These are phyloP conservation scores for Lamellibrachia columna DNA, from an alignment of 2,888 invertebrate species.

Conservation along the genomic window DNA sequence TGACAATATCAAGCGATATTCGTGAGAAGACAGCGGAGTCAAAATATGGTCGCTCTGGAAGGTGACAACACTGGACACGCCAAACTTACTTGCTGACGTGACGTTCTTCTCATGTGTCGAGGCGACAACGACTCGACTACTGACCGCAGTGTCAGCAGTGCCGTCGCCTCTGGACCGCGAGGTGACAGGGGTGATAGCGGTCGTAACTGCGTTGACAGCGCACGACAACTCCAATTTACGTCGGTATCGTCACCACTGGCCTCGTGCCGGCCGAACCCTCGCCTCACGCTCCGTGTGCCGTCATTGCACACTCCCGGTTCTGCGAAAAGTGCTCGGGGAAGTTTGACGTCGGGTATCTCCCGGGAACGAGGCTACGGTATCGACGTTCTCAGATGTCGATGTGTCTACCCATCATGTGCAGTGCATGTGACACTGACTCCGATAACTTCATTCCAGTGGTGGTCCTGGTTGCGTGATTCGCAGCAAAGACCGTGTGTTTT, in stretches of 20 bases:
- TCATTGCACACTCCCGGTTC: not conserved
- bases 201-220: not conserved
- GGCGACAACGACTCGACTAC: not conserved
- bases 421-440: not conserved
- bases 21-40: not conserved
- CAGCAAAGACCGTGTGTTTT: not conserved
- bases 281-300: not conserved
- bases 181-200: not conserved
- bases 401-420: not conserved
- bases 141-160: not conserved
- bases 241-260: not conserved
- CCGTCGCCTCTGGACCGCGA: not conserved
- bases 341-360: not conserved
- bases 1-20: not conserved
- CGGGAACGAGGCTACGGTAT: not conserved
- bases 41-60: not conserved
- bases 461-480: not conserved
- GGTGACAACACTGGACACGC: not conserved
- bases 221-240: not conserved
- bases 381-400: not conserved
- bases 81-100: constrained; percentile 6
- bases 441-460: not conserved
- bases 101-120: not conserved
- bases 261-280: not conserved
- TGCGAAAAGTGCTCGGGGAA: not conserved